Conservation (phyloP, 1,140 invertebrate genomes). For the Agrilus planipennis region DNA sequence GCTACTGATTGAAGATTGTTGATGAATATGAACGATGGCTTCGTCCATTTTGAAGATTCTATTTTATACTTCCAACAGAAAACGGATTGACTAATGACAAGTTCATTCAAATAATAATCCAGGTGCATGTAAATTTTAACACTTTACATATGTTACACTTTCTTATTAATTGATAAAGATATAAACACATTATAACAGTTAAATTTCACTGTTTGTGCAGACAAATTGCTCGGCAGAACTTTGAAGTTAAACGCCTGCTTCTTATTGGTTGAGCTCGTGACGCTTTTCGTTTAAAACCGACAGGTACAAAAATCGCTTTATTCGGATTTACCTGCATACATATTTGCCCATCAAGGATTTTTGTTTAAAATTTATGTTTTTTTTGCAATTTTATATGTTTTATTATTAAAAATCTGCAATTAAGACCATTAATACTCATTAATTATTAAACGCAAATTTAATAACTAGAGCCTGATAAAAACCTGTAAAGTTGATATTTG, state of each 20-base stretch:
- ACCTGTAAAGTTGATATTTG: no score
- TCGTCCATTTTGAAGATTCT: slow-evolving; percentile 31
- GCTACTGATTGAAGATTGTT: slow-evolving; percentile 28
- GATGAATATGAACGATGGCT: slow-evolving; percentile 22
- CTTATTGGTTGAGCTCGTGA: slow-evolving; percentile 7
- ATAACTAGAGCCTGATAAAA: no score
- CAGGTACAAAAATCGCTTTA: slow-evolving; percentile 7
- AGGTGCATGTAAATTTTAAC: slow-evolving; percentile 1
- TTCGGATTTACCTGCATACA: no score
- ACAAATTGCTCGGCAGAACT: slow-evolving; percentile 6
- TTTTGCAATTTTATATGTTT: no score
- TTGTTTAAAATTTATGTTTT: no score
- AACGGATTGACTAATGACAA: neutral
- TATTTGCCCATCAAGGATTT: no score
- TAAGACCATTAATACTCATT: no score
- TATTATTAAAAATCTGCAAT: no score
- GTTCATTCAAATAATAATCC: slow-evolving; percentile 5
- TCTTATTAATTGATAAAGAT: neutral
- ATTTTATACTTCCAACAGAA: slow-evolving; percentile 16
- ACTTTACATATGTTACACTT: neutral
- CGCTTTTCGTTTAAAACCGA: slow-evolving; percentile 7
- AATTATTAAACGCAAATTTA: no score
- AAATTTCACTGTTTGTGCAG: slow-evolving; percentile 3
- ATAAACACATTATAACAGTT: neutral
- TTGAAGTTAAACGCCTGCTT: slow-evolving; percentile 7